phyloP scores from a whole-genome alignment of 2,113 vertebrate species.

The Coregonus clupeaformis region DNA sequence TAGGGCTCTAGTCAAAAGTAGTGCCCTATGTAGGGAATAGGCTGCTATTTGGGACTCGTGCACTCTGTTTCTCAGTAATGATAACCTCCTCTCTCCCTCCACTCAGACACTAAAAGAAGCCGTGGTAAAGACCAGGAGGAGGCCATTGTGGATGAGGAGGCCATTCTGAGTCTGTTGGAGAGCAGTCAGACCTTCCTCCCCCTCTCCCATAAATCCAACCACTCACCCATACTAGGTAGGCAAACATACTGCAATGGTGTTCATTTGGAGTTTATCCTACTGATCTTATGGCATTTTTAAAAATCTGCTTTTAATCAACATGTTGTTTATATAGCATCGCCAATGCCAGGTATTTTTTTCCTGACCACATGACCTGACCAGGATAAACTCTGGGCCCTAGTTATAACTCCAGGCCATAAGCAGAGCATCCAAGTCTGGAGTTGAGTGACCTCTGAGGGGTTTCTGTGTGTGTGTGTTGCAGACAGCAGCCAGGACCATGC shows the following conservation, averaged over 20 bases:
- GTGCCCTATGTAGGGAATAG: no score
- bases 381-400: no score
- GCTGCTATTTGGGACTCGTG: no score
- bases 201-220: constrained; percentile 82
- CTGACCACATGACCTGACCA: no score
- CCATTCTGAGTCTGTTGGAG: constrained; percentile 93
- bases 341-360: no score
- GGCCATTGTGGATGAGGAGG: constrained; percentile 92
- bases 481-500: constrained; percentile 84
- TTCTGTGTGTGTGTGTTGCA: constrained; percentile 60
- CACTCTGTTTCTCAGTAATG: constrained; percentile 4
- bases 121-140: constrained; percentile 67
- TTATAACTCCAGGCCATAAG: no score
- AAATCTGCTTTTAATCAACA: no score
- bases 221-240: constrained; percentile 80
- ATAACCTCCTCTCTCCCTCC: constrained; percentile 9
- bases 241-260: neutral
- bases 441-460: neutral
- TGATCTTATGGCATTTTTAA: neutral
- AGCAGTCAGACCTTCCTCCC: constrained; percentile 91
- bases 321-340: neutral
- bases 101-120: constrained; percentile 66
- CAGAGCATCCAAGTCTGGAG: no score
- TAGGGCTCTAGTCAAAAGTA: neutral
- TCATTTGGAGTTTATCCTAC: neutral